phyloP scores from a whole-genome alignment of 1,140 invertebrate genomes.

The Musca domestica region DNA sequence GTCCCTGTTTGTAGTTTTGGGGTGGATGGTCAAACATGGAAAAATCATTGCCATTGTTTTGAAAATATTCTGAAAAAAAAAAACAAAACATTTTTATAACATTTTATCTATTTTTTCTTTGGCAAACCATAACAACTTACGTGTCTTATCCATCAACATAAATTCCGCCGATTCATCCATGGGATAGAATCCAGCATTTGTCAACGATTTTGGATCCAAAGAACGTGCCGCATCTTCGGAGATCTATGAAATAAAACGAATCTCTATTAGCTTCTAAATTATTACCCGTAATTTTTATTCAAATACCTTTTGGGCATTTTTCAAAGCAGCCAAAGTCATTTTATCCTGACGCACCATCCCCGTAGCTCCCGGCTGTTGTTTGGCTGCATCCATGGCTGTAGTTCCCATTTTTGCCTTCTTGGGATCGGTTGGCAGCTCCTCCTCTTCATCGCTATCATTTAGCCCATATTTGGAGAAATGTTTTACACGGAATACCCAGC shows the following conservation, averaged over 20 bases:
- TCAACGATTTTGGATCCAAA: conserved; percentile 38
- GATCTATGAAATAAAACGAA: conserved; percentile 1
- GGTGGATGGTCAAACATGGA: conserved; percentile 19
- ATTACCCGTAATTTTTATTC: background rate
- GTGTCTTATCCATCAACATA: conserved; percentile 45
- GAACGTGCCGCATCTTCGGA: conserved; percentile 39
- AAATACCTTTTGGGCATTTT: conserved; percentile 36
- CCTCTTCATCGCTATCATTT: conserved; percentile 76
- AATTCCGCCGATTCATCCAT: conserved; percentile 47
- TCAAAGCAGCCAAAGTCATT: conserved; percentile 36
- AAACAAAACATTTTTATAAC: background rate
- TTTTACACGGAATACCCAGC: conserved; percentile 92
- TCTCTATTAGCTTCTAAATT: background rate
- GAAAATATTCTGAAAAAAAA: conserved; percentile 39
- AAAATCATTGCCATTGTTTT: conserved; percentile 38
- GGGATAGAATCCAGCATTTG: conserved; percentile 31
- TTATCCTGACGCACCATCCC: conserved; percentile 28
- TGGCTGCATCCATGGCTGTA: conserved; percentile 6
- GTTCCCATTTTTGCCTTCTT: conserved; percentile 45
- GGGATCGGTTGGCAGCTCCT: conserved; percentile 57
- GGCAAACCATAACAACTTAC: conserved; percentile 23
- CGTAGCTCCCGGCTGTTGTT: conserved; percentile 25
- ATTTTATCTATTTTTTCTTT: background rate
- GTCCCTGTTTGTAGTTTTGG: conserved; percentile 5
- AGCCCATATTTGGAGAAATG: conserved; percentile 97